phyloP scores from a whole-genome alignment of 23 tunicate species.

The Styela plicata region DNA sequence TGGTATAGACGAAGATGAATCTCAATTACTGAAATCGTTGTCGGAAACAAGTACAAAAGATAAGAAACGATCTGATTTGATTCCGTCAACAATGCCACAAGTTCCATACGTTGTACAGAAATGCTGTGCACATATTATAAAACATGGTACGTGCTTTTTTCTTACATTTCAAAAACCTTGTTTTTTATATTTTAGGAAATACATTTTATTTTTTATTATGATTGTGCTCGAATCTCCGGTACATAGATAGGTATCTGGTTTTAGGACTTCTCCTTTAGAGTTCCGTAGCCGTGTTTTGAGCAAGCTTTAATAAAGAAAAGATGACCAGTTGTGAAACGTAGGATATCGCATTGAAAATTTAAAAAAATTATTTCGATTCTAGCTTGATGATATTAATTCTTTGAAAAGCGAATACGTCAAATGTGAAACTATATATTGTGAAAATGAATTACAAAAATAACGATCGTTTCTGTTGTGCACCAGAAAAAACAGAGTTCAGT shows the following conservation, averaged over 20 bases:
- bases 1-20: slow-evolving; percentile 81
- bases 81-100: slow-evolving; percentile 89
- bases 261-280: neutral
- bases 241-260: too few relatives aligned
- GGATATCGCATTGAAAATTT: too few relatives aligned
- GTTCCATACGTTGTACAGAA: slow-evolving; percentile 96
- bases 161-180: neutral
- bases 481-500: too few relatives aligned
- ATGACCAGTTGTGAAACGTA: too few relatives aligned
- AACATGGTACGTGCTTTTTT: slow-evolving; percentile 81
- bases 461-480: too few relatives aligned
- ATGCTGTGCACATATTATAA: slow-evolving; percentile 88
- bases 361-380: too few relatives aligned
- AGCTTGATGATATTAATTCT: too few relatives aligned
- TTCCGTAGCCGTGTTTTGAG: neutral
- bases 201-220: neutral
- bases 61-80: slow-evolving; percentile 55
- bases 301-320: too few relatives aligned
- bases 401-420: too few relatives aligned
- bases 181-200: neutral
- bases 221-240: too few relatives aligned
- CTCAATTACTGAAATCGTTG: slow-evolving; percentile 79
- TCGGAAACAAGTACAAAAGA: slow-evolving; percentile 54
- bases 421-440: too few relatives aligned
- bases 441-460: too few relatives aligned